Evolutionary conservation across 2,113 vertebrate genomes (phyloP), one percentile per base, ranked within the genome.

Genomic region (Antennarius striatus): DNA sequence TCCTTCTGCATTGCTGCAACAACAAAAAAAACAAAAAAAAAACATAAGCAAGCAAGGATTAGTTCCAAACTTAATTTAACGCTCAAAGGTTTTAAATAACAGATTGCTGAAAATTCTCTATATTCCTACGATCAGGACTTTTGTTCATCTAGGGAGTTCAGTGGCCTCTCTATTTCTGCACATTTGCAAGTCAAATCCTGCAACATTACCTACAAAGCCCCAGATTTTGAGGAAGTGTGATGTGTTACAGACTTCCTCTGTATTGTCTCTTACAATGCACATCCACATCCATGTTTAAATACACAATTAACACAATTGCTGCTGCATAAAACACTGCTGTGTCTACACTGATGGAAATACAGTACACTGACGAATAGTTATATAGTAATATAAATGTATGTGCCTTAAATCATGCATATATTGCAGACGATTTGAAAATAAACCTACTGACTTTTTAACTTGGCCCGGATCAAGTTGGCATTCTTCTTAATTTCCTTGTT

Each of bases 401-500:
- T 22, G 22, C 22, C 22, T 22, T 22, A 22, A 22, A 22, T 22
- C 22, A 22, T 22, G 2, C 22, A 22, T 22, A 40, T 40, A 6
- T 40, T 40, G 10, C 10, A 40, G 39, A 43, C 0, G 7, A 40
- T 5, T 13, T 1, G 16, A 47, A 50, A 32, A 51, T 28, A 51
- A 28, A 42, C 32, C 5, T 9, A 62, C 92, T 79, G 67, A 93
- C 92, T 42, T 81, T 94, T 95, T 75, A 98, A 85, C 75, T 91
- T 94, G 50, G 88, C 84, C 64, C 87, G 88, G 42, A 96, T 79
- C 64, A 90, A 80, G 69, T 92, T 92, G 12, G 94, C 94, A 1
- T 87, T 93, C 79, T 84, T 94, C 90, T 94, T 96, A 84, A 94
- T 95, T 75, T 96, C 94, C 67, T 86, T 92, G 78, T 93, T 96